A percentile compares a stretch with the other conserved stretches of the same genome.
phyloP scores from a whole-genome alignment of 1,140 invertebrate genomes.

The Paracyclopina nana region DNA sequence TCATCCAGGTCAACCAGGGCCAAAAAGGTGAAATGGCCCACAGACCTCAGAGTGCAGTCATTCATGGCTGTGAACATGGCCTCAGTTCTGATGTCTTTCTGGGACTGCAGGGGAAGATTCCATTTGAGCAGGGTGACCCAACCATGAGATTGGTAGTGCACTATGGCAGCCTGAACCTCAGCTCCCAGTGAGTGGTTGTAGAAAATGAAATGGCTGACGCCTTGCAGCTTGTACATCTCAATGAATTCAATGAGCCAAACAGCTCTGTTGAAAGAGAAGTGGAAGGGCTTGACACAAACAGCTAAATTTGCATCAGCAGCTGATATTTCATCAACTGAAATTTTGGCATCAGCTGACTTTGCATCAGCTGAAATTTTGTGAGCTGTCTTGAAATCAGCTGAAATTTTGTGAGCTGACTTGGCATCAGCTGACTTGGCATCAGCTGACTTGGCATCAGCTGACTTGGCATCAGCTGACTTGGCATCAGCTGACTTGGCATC shows the following conservation, averaged over 20 bases:
- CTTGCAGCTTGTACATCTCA: slow-evolving; percentile 64
- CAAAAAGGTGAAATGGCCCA: slow-evolving; percentile 56
- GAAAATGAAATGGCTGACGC: slow-evolving; percentile 67
- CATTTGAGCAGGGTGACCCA: slow-evolving; percentile 61
- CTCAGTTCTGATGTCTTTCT: slow-evolving; percentile 74
- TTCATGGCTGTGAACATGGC: slow-evolving; percentile 75
- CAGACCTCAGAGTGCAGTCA: slow-evolving; percentile 73
- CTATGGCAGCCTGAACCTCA: slow-evolving; percentile 42
- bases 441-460: too few species aligned
- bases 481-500: too few species aligned
- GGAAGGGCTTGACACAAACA: slow-evolving; percentile 81
- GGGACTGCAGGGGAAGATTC: slow-evolving; percentile 65
- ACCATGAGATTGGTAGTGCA: slow-evolving; percentile 44
- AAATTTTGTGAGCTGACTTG: too few species aligned
- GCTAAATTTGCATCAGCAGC: too few species aligned
- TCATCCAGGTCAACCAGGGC: slow-evolving; percentile 75
- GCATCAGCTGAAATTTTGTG: too few species aligned
- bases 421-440: too few species aligned
- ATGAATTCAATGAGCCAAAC: slow-evolving; percentile 71
- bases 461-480: too few species aligned
- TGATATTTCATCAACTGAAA: too few species aligned
- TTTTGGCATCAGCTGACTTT: too few species aligned
- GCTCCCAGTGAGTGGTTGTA: slow-evolving; percentile 73
- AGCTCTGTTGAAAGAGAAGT: slow-evolving; percentile 61
- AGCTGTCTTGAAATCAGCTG: too few species aligned